These are phyloP conservation scores for Hedychridium roseum DNA, from an alignment of 2,888 invertebrate genomes.

Conservation along the genomic window DNA sequence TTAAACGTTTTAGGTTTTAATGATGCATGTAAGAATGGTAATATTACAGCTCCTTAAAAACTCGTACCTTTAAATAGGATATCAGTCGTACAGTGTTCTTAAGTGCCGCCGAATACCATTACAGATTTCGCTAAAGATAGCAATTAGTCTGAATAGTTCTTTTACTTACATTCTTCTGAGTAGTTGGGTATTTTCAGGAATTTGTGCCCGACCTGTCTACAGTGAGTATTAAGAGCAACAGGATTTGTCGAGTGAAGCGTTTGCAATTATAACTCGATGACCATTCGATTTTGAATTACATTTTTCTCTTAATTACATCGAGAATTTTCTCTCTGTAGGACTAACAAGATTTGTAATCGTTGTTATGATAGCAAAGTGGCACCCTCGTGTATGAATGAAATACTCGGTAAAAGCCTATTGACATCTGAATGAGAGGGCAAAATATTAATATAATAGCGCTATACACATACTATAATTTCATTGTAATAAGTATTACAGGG, in stretches of 20 bases:
- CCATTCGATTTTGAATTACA: conserved; percentile 37
- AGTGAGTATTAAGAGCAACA: conserved; percentile 63
- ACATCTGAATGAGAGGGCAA: conserved; percentile 62
- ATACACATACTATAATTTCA: conserved; percentile 30
- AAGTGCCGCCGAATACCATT: too few relatives aligned
- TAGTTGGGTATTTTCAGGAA: conserved; percentile 66
- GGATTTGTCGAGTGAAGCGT: conserved; percentile 61
- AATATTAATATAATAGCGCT: conserved; percentile 63
- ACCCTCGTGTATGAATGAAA: conserved; percentile 41
- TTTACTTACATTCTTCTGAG: too few relatives aligned
- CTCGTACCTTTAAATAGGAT: too few relatives aligned
- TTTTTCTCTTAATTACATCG: conserved; percentile 43
- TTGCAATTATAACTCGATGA: conserved; percentile 57
- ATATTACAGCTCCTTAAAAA: too few relatives aligned
- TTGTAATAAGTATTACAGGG: conserved; percentile 34
- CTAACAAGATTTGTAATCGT: conserved; percentile 54
- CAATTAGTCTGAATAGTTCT: too few relatives aligned
- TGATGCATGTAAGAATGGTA: too few relatives aligned
- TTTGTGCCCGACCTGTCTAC: conserved; percentile 65
- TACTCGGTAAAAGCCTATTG: conserved; percentile 50
- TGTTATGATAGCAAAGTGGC: conserved; percentile 39
- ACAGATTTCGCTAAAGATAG: too few relatives aligned
- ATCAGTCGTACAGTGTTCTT: too few relatives aligned
- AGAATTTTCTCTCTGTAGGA: conserved; percentile 54
- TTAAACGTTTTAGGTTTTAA: too few relatives aligned